phyloP scores from a whole-genome alignment of 2,113 vertebrate genomes.

The Ondatra zibethicus region DNA sequence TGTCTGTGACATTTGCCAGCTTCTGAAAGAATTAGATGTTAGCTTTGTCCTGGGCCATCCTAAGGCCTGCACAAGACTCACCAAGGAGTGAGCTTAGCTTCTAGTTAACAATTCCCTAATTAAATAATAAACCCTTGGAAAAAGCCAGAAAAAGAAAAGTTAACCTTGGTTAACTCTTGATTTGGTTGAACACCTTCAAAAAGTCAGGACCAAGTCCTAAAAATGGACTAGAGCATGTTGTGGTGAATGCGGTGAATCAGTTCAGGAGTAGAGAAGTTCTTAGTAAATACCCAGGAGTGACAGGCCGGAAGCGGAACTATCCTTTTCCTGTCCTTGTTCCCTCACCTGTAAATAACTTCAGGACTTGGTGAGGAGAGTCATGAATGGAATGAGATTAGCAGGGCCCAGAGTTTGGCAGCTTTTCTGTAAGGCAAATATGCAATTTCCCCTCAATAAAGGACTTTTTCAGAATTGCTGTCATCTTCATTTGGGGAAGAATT shows the following conservation, averaged over 20 bases:
- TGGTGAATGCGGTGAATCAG: accelerated
- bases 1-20: slow-evolving; percentile 62
- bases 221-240: not conserved
- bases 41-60: slow-evolving; percentile 20
- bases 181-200: slow-evolving; percentile 66
- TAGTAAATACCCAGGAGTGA: too few species aligned
- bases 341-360: not conserved
- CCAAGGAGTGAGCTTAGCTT: not conserved
- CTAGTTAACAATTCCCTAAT: slow-evolving; percentile 55
- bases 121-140: slow-evolving; percentile 40
- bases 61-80: not conserved
- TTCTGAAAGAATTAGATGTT: slow-evolving; percentile 46
- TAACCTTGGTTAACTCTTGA: slow-evolving; percentile 33
- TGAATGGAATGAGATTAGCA: not conserved
- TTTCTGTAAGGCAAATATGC: slow-evolving; percentile 34
- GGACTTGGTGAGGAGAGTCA: not conserved
- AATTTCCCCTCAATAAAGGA: slow-evolving; percentile 10
- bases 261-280: not conserved
- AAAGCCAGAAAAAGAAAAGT: not conserved
- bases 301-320: not conserved
- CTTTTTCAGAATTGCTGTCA: slow-evolving; percentile 58
- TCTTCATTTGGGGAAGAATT: slow-evolving; percentile 44
- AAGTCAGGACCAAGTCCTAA: not conserved
- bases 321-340: not conserved
- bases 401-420: not conserved